These are phyloP conservation scores for Lophura nycthemera DNA, from an alignment of 2,113 vertebrate species.

Conservation along the genomic window DNA sequence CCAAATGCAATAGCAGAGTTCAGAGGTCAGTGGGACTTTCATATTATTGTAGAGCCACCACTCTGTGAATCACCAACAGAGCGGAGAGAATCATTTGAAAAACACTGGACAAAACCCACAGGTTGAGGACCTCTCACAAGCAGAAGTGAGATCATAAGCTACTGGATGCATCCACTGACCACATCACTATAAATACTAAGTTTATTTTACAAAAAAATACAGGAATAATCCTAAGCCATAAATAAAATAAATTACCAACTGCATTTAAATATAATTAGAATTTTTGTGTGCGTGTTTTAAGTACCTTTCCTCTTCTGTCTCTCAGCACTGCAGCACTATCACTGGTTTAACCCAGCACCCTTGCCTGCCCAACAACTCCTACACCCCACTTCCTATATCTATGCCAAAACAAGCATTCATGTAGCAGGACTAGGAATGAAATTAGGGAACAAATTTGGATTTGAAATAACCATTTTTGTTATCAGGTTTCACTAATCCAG, in stretches of 20 bases:
- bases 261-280: neutral
- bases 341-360: neutral
- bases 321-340: neutral
- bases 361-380: neutral
- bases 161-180: neutral
- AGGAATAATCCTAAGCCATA: neutral
- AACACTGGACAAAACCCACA: neutral
- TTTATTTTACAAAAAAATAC: neutral
- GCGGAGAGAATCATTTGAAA: neutral
- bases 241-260: neutral
- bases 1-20: neutral
- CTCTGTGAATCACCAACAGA: neutral
- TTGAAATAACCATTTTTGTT: neutral
- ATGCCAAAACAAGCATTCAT: neutral
- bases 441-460: neutral
- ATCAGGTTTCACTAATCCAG: neutral
- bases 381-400: neutral
- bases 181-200: neutral
- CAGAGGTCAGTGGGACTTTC: neutral
- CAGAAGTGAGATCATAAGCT: neutral
- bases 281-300: neutral
- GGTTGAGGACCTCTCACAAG: neutral
- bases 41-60: neutral
- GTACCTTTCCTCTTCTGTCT: too few species aligned
- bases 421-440: neutral